Evolutionary conservation across 1,140 invertebrate genomes (phyloP), one percentile per base, ranked within the genome.

Genomic region (Andrena cerasifolii): DNA sequence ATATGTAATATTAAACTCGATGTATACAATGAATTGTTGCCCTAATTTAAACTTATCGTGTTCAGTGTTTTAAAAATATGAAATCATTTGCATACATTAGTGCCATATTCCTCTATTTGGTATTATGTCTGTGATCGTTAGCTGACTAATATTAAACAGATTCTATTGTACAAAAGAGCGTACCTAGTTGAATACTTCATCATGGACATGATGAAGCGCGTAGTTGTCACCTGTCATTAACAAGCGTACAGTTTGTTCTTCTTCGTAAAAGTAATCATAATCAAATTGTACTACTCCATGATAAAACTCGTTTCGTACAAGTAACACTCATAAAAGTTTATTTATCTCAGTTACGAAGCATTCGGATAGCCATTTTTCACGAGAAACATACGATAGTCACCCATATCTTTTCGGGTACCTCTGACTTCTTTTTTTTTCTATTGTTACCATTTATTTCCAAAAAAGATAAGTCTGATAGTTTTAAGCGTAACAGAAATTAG

Each of bases 51-150:
- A 65, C n/a, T n/a, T 65, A 53, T 51, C 53, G 68, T 54, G 59
- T 79, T 49, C 45, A 58, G 62, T 80, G 47, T 54, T 59, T 78
- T 72, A 3, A 45, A 75, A 54, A 58, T 79, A 62, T 28, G 40
- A 67, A 18, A 49, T 70, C 43, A 47, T 58, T 78, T 80, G 36
- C 36, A 75, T 72, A 85, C 73, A 87, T 80, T 53, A 83, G 86
- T 89, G 87, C 84, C 85, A 87, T 83, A 85, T 88, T 79, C 75
- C 72, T 80, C 84, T 88, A 88, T 82, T 86, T 90, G 86, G 89
- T 90, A 86, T 89, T 80, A 73, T 87, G 85, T 84, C 87, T 90
- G 89, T 89, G 88, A 89, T 89, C 78, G 84, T 85, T 85, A 83
- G 72, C 67, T 82, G 78, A 86, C 73, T 85, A 67, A 56, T 79